Conservation (phyloP, 2,113 vertebrate species). For the Tor tambroides region DNA sequence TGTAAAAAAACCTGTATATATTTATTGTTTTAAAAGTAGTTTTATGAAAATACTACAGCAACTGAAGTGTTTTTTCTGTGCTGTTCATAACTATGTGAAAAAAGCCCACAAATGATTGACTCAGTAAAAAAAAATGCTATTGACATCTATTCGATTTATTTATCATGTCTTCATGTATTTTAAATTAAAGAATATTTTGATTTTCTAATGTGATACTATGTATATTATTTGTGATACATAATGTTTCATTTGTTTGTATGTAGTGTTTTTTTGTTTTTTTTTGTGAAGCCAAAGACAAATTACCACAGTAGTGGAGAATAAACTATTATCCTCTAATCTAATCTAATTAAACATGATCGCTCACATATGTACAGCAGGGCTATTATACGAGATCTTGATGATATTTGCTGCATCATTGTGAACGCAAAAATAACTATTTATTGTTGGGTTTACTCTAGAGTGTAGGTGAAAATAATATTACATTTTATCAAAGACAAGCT, state of each 20-base stretch:
- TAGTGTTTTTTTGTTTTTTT: too few relatives aligned
- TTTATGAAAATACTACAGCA: too few relatives aligned
- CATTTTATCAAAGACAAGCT: constrained; percentile 1
- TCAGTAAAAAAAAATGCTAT: too few relatives aligned
- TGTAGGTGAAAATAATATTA: constrained; percentile 14
- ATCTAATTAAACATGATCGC: not conserved
- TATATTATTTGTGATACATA: not conserved
- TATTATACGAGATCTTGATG: not conserved
- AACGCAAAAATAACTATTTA: constrained; percentile 11
- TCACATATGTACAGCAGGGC: not conserved
- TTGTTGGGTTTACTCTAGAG: constrained; percentile 5
- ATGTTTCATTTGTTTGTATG: not conserved
- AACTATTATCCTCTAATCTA: not conserved
- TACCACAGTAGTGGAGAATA: not conserved
- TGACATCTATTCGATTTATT: too few relatives aligned
- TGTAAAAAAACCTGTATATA: too few relatives aligned
- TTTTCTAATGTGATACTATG: not conserved
- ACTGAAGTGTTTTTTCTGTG: too few relatives aligned
- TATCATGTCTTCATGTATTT: too few relatives aligned
- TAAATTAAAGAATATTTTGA: not conserved
- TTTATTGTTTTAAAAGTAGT: too few relatives aligned
- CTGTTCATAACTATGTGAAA: too few relatives aligned
- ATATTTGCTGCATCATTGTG: not conserved
- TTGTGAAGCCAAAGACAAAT: not conserved
- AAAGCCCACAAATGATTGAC: too few relatives aligned